Percentiles rank a stretch among this genome's conserved stretches.
phyloP scores from a whole-genome alignment of 2,888 invertebrate species.

The Stratiomys singularior region DNA sequence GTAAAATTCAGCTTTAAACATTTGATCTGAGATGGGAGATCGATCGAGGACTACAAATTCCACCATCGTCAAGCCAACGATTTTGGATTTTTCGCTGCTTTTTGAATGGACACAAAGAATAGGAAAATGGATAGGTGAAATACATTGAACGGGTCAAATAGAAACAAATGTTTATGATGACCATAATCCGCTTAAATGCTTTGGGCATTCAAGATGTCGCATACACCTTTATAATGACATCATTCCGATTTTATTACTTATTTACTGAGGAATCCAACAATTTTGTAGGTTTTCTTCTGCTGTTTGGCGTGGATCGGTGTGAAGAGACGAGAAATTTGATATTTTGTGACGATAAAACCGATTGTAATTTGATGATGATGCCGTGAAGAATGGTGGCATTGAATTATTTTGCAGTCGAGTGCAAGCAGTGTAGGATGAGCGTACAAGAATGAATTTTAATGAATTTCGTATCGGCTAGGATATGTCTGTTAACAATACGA shows the following conservation, averaged over 20 bases:
- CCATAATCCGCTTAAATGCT: conserved; percentile 29
- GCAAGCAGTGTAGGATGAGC: no score
- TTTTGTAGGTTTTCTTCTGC: background rate
- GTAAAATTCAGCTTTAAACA: conserved; percentile 39
- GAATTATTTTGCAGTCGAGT: no score
- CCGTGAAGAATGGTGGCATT: no score
- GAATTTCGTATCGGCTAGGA: no score
- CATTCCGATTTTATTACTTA: conserved; percentile 39
- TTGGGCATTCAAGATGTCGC: conserved; percentile 22
- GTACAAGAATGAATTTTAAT: no score
- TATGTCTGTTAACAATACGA: no score
- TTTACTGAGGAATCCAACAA: conserved; percentile 14
- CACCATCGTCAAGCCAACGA: no score
- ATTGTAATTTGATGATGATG: no score
- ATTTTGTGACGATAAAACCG: conserved; percentile 11
- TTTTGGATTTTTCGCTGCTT: no score
- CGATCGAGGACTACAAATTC: background rate
- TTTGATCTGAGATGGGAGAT: conserved; percentile 22
- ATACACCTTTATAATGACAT: conserved; percentile 38
- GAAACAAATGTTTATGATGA: conserved; percentile 33
- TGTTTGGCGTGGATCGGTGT: background rate
- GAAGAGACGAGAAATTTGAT: background rate
- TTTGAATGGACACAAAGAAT: background rate
- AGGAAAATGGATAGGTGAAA: background rate
- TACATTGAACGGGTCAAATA: conserved; percentile 8